Evolutionary conservation across 1,140 invertebrate genomes (phyloP), one percentile per base, ranked within the genome.

Genomic region (Frieseomelitta varia): DNA sequence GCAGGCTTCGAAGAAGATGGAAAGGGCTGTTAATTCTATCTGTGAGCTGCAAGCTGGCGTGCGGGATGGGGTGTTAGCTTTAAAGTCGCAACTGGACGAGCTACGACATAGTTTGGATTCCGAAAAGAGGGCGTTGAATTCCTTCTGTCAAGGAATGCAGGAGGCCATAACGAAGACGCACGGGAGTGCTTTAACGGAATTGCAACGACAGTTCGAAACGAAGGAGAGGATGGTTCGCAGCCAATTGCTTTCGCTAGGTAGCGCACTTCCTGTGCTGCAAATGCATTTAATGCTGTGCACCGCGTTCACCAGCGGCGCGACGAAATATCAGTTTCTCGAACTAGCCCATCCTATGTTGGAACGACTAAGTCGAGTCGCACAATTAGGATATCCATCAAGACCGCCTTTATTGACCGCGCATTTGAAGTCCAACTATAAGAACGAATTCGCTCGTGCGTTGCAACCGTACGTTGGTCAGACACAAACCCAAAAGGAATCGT

Each of bases 251-350:
- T 95, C 95, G 4, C 90, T 96, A 79, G 95, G 96, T 24, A 95
- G 95, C 63, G 95, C 97, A 2, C 93, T 97, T 85, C 96, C 96
- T 0, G 96, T 97, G 39, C 93, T 97, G 17, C 96, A 97, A 89
- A 95, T 96, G 72, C 97, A 97, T 88, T 92, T 97, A 30, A 95
- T 96, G 86, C 92, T 97, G 71, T 97, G 97, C 92, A 96, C 96
- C 51, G 96, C 96, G 4, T 97, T 97, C 90, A 96, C 96, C 4
- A 96, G 95, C 78, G 95, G 96, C 6, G 96, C 96, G 6, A 97
- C 96, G 79, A 97, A 97, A 89, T 97, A 97, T 91, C 96, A 97
- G 90, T 97, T 97, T 92, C 94, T 97, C 15, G 96, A 97, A 86
- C 92, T 97, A 72, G 96, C 96, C 21, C 96, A 97, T 85, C 95